These are phyloP conservation scores for Platycheirus rosarum DNA, from an alignment of 2,888 invertebrate species.

Conservation along the genomic window DNA sequence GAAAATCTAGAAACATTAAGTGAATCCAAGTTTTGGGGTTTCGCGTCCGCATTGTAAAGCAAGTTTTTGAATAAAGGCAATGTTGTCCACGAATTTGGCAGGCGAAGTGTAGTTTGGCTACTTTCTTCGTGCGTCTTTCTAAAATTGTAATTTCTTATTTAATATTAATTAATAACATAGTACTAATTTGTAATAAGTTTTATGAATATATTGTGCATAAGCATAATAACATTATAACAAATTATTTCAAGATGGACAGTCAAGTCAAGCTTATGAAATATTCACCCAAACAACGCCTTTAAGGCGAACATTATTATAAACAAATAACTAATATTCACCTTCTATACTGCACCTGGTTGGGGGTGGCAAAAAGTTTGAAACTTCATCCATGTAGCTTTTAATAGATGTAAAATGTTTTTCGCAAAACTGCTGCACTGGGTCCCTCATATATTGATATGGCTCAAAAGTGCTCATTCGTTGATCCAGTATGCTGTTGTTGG, in stretches of 20 bases:
- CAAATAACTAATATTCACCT: slow-evolving; percentile 84
- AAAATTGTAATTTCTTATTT: slow-evolving; percentile 39
- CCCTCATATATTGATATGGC: slow-evolving; percentile 92
- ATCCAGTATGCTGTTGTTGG: slow-evolving; percentile 82
- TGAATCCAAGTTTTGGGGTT: slow-evolving; percentile 96
- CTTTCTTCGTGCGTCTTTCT: slow-evolving; percentile 92
- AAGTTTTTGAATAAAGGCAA: slow-evolving; percentile 92
- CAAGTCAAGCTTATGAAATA: no score
- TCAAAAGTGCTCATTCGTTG: slow-evolving; percentile 93
- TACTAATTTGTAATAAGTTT: background rate
- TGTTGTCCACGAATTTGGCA: slow-evolving; percentile 93
- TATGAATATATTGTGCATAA: background rate
- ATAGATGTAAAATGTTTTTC: slow-evolving; percentile 97
- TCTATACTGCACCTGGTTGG: slow-evolving; percentile 97
- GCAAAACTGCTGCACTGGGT: slow-evolving; percentile 97
- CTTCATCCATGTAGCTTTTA: slow-evolving; percentile 94
- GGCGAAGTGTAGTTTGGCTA: slow-evolving; percentile 93
- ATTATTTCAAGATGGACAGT: no score
- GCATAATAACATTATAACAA: background rate
- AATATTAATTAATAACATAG: slow-evolving; percentile 29
- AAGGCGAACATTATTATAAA: background rate
- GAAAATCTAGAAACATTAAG: slow-evolving; percentile 96
- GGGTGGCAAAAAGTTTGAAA: slow-evolving; percentile 92
- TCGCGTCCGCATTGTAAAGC: slow-evolving; percentile 90
- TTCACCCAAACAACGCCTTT: no score